Base-by-base conservation (phyloP, 2,888 invertebrate genomes). In the Helicoverpa assulta region DNA sequence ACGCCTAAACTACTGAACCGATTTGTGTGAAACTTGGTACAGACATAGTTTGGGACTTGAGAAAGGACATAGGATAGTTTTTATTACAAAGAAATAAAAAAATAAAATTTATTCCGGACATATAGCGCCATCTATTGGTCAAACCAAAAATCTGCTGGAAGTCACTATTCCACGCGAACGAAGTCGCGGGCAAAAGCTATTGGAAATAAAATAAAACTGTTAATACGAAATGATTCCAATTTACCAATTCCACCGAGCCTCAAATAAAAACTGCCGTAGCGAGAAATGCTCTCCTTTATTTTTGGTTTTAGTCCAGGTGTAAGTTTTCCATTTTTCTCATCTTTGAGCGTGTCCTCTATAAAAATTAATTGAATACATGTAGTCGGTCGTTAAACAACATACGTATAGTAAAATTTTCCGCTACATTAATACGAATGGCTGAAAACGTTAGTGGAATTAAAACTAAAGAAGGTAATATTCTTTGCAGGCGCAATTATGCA, bases 231-330 rank as follows among this genome's bases (percentile, higher is more conserved):
- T 73, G 56, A 29, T 56, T 78, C 12, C 66, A 82, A 78, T 76
- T 93, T 94, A 97, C 98, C 97, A 81, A 98, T 97, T 64, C 98
- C 98, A 61, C 98, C 98, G 51, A 98, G 96, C 82, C 98, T 96
- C 63, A 98, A 96, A 93, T 98, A 98, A 92, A 98, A 98, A 92
- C 98, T 98, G 61, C 98, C 98, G 89, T 98, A 98, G 83, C 98
- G 90, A 53, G 95, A 93, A 81, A 95, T 92, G 73, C 76, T 88
- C 80, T 94, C 94, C 81, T 95, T 95, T 67, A 84, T 86, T 85
- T 93, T 95, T 73, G 83, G 81, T 88, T 90, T 94, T 75, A 92
- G 93, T 73, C 70, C 89, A n/a, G 91, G 91, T 51, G 90, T 88
- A 47, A 83, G 81, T 90, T 91, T 94, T 16, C 84, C 91, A 77